These are phyloP conservation scores for Dynastes maya DNA, from an alignment of 2,888 invertebrate genomes.

Conservation along the genomic window DNA sequence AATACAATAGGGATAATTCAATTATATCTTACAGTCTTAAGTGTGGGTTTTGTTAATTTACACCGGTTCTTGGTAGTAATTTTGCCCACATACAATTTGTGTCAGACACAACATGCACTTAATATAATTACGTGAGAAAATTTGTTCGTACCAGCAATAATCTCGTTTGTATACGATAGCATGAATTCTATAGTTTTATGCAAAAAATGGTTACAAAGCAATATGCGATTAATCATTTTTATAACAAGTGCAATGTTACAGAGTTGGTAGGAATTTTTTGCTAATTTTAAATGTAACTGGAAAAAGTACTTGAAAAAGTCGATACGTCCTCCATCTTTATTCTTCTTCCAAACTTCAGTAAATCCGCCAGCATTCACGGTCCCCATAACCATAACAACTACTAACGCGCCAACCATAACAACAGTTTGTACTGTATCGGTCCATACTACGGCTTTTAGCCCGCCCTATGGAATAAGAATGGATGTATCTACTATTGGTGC, in stretches of 20 bases:
- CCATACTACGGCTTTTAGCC: conserved; percentile 87
- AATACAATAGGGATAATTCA: conserved; percentile 9
- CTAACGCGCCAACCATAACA: conserved; percentile 81
- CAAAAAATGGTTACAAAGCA: no score
- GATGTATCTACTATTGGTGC: not conserved
- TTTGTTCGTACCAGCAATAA: not conserved
- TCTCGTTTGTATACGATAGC: not conserved
- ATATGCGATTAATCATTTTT: no score
- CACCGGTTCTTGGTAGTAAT: conserved; percentile 3
- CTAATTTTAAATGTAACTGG: conserved; percentile 8
- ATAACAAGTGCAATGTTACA: no score
- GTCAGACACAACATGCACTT: conserved; percentile 38
- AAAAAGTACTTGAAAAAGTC: conserved; percentile 80
- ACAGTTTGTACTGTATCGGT: conserved; percentile 84
- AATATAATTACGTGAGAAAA: conserved; percentile 20
- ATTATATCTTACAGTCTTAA: not conserved
- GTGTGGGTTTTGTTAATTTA: conserved; percentile 27
- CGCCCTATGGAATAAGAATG: conserved; percentile 74
- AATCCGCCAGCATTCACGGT: conserved; percentile 79
- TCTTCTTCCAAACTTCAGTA: conserved; percentile 76
- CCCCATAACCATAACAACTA: conserved; percentile 79
- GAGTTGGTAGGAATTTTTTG: no score
- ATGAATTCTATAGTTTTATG: not conserved
- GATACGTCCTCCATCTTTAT: conserved; percentile 76
- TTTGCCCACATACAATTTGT: conserved; percentile 37